Base-by-base conservation (phyloP, 2,797 vertebrate genomes). In the Eulemur mongoz region DNA sequence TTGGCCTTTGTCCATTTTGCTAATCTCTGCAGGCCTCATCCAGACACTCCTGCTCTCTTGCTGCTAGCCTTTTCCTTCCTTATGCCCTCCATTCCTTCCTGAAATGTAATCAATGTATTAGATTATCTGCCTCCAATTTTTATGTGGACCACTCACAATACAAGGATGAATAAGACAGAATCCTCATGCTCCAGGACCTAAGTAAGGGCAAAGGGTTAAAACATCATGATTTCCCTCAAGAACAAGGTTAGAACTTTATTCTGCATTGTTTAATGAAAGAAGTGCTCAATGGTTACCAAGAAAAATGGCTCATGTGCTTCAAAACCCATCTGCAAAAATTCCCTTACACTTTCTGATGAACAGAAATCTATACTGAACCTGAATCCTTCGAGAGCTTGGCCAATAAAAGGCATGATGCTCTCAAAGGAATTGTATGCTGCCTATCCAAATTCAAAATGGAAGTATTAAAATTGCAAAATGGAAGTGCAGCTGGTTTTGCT, bases 391-490 rank as follows among this genome's bases (percentile, higher is more conserved):
- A 91, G 38, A 96, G 4, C 11, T 69, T 79, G 54, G 22, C 12
- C 35, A 69, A 69, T 61, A 69, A 45, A 40, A 81, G 48, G 45
- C 13, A 48, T 4, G 20, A 38, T 63, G 38, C 25, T 91, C 50
- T 87, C 57, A 61, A 89, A 73, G 4, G 35, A 83, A 79, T 96
- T 80, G 75, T 52, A 61, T 90, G 8, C 25, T 82, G 17, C 14
- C 59, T 32, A 89, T 90, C 40, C 85, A 97, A 97, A 95, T 40
- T 91, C 45, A 91, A 48, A 82, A 94, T 54, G 20, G 88, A 85
- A 94, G 11, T 22, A 69, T 61, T 87, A 69, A 93, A 92, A 65
- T 96, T 95, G 90, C 48, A 70, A 4, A 40, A 22, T 91, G 54
- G 52, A 96, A 97, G 63, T 80, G 30, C 11, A 85, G 17, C 40